Conservation (phyloP, 2,797 vertebrate genomes). For the Anolis apletophallus region DNA sequence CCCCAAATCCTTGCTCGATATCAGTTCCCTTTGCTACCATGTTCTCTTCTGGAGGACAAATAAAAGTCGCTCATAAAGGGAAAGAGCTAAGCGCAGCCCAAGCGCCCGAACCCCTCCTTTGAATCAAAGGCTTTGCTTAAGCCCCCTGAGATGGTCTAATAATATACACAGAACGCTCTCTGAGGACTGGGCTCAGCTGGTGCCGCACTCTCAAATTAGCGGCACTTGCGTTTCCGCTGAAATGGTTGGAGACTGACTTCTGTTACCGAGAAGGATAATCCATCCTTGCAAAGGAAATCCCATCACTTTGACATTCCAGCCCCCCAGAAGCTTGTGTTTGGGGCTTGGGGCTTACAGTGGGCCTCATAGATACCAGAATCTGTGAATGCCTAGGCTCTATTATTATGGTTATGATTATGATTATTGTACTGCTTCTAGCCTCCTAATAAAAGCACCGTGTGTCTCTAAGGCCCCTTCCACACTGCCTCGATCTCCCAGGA, state of each 20-base stretch:
- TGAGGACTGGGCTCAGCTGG: constrained; percentile 17
- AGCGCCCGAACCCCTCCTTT: constrained; percentile 2
- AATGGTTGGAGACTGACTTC: background rate
- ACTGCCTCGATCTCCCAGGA: too few relatives aligned
- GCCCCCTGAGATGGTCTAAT: background rate
- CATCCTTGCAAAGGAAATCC: constrained; percentile 8
- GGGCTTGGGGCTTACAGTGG: background rate
- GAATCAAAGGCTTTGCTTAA: background rate
- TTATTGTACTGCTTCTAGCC: too few relatives aligned
- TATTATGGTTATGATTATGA: too few relatives aligned
- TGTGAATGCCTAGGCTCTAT: too few relatives aligned
- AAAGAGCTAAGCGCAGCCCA: background rate
- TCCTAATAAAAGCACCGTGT: too few relatives aligned
- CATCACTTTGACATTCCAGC: background rate
- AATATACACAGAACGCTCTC: constrained; percentile 23
- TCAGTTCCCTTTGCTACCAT: background rate
- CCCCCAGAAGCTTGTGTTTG: background rate
- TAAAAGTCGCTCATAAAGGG: background rate
- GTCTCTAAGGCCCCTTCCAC: too few relatives aligned
- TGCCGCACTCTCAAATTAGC: constrained; percentile 16
- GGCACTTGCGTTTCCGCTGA: constrained; percentile 3
- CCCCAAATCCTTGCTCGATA: too few relatives aligned
- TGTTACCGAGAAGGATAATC: background rate
- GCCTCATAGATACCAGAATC: too few relatives aligned
- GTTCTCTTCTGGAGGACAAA: background rate